phyloP scores from a whole-genome alignment of 2,797 vertebrate species.

The Adelosebastes latens region DNA sequence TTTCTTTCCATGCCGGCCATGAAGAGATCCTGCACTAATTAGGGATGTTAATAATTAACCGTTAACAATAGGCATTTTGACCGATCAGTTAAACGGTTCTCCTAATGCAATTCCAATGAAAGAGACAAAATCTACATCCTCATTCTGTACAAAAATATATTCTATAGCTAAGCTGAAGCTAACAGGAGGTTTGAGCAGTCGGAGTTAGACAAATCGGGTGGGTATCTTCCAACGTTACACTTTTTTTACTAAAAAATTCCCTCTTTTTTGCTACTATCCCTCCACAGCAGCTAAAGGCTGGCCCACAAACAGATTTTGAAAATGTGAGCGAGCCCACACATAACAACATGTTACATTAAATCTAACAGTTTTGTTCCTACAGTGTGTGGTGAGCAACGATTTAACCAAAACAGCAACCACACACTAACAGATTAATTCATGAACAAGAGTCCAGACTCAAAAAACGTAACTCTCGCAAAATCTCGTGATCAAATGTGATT shows the following conservation, averaged over 20 bases:
- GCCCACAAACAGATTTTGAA: too few relatives aligned
- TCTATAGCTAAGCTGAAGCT: neutral
- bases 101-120: neutral
- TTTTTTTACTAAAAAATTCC: neutral
- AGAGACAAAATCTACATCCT: neutral
- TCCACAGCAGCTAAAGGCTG: neutral
- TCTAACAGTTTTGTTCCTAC: too few relatives aligned
- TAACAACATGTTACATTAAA: too few relatives aligned
- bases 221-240: neutral
- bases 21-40: neutral
- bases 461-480: too few relatives aligned
- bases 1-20: neutral
- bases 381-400: too few relatives aligned
- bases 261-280: neutral
- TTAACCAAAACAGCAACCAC: too few relatives aligned
- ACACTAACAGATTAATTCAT: too few relatives aligned
- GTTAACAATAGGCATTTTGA: neutral
- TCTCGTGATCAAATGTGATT: too few relatives aligned
- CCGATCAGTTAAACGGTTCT: neutral
- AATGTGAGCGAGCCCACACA: too few relatives aligned
- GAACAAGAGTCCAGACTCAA: too few relatives aligned
- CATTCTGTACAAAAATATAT: neutral
- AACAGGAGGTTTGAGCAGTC: neutral
- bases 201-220: neutral
- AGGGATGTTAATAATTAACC: neutral